Base-by-base conservation (phyloP, 2,888 invertebrate genomes). In the Adelognathus sp. region DNA sequence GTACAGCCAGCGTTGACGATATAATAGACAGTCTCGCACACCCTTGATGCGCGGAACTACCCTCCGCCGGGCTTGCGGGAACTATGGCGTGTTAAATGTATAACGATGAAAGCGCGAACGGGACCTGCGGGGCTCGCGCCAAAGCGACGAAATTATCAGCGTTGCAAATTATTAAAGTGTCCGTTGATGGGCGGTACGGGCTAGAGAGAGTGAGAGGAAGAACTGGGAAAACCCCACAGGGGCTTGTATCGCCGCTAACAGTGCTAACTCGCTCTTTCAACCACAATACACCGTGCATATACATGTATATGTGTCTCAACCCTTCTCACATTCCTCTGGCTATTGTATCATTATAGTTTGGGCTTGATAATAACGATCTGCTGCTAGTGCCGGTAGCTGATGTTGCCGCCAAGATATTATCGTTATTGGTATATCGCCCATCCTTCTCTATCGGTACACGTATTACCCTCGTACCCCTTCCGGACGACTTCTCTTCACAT, bases 91-190 rank as follows among this genome's bases (percentile, higher is more conserved):
- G 36, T 33, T 31, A 24, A n/a, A n/a, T 14, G 14, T 52, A 66
- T 52, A 50, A 50, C 33, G 31, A 18, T 21, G 50, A 33, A 64
- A 46, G 46, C 56, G 33, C 56, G 54, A 58, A 76, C n/a, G 6
- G 27, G 39, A 27, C 58, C 58, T 18, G 33, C 36, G 52, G 27
- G 33, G 44, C 33, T 46, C 29, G 56, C 9, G 31, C 11, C 46
- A 16, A 60, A 72, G 61, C 72, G 67, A 72, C 72, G 67, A 67
- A 72, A 77, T 77, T 61, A 73, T 77, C 56, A 77, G 60, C 71
- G 50, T 21, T 46, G 77, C 72, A 72, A 77, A 77, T 77, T 77
- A 77, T 77, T 72, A 69, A 63, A 77, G 77, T 69, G 72, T 69
- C 63, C 54, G 61, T 69, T 77, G 77, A 76, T 61, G 76, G 60